Base-by-base conservation (phyloP, 2,888 invertebrate genomes). In the Aphodius sticticus region DNA sequence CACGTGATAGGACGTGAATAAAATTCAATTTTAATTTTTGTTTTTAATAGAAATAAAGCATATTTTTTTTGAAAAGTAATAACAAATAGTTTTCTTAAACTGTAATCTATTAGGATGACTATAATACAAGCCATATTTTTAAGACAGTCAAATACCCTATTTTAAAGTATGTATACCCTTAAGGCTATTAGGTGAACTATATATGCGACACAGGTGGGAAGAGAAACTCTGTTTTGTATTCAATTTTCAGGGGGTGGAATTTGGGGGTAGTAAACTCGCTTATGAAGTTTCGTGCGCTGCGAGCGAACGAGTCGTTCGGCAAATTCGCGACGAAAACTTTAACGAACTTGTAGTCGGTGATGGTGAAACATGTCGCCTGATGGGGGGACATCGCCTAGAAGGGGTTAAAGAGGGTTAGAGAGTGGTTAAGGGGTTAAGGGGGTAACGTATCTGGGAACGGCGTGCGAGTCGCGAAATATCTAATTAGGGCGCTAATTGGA, bases 401-500 rank as follows among this genome's bases (percentile, higher is more conserved):
- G 26, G 26, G 26, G 26, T 26, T 53, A 9, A 53, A 53, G 12
- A 53, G 53, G 53, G 53, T 12, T 7, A 12, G 53, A 1, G 53
- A 6, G 53, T 3, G 53, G 7, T 7, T 53, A 9, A 12, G 53
- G 53, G 53, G 53, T 53, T 53, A 53, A 53, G 9, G 53, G 53
- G 6, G 53, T 53, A 53, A 53, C 53, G 53, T 53, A 53, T 53
- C 53, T 5, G 53, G 7, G 12, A 53, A 53, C 9, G 7, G 7
- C 36, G 35, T 35, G 37, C 36, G 74, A 15, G 35, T 36, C 74
- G 74, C 74, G 37, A 79, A 79, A 79, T 79, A 79, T 79, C 79
- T 79, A 79, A 79, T 79, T 79, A 79, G 76, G 72, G 77, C 74
- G 53, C 77, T 79, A 79, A 79, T 77, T 79, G 77, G 79, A 79